Percentiles rank a stretch among this genome's conserved stretches.
Evolutionary conservation across 2,888 invertebrate species (phyloP).

Genomic region (Chrysolina haemoptera): DNA sequence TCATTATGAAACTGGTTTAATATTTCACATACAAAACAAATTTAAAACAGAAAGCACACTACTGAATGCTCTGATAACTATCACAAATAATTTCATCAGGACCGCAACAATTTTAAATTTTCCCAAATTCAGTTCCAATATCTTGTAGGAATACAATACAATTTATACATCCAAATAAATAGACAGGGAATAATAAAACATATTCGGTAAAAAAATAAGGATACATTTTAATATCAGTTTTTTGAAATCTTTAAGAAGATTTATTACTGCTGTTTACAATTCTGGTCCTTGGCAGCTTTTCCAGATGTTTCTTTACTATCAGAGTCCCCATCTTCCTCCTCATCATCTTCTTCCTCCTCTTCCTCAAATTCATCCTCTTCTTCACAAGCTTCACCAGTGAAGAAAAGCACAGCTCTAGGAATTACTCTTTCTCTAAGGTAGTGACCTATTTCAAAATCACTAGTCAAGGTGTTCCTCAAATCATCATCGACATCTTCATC

Average conservation of each 20-base stretch:
- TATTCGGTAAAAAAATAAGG: conserved; percentile 33
- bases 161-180: conserved; percentile 38
- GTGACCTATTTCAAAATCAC: conserved; percentile 99
- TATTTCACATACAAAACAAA: conserved; percentile 46
- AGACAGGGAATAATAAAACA: conserved; percentile 32
- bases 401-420: conserved; percentile 97
- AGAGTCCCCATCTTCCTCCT: conserved; percentile 79
- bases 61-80: conserved; percentile 28
- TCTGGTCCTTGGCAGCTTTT: conserved; percentile 63
- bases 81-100: conserved; percentile 35
- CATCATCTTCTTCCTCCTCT: conserved; percentile 87
- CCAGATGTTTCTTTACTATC: conserved; percentile 63
- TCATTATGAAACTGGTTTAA: conserved; percentile 39
- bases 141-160: conserved; percentile 32
- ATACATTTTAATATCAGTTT: conserved; percentile 31
- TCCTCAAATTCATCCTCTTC: conserved; percentile 84
- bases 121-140: conserved; percentile 29
- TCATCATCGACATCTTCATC: conserved; percentile 92
- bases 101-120: conserved; percentile 37
- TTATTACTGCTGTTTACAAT: conserved; percentile 68
- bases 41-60: conserved; percentile 37
- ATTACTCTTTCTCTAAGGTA: conserved; percentile 96
- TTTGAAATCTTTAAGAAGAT: conserved; percentile 38
- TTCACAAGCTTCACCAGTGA: conserved; percentile 91
- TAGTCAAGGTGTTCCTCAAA: conserved; percentile 83